Evolutionary conservation across 2,113 vertebrate species (phyloP).

Genomic region (Euleptes europaea): DNA sequence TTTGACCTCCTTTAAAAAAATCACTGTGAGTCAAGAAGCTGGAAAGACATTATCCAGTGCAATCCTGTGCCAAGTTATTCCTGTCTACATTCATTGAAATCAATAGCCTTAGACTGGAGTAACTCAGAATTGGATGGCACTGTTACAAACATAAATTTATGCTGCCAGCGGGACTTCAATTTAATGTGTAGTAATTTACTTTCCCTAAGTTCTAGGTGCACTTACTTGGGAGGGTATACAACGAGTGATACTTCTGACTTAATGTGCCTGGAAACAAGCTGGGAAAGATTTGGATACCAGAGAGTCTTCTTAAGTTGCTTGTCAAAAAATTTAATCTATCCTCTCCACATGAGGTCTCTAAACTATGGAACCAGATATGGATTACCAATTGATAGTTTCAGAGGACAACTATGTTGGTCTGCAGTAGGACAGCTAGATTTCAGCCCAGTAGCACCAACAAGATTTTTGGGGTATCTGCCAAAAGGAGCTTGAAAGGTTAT

Average conservation of each 20-base stretch:
- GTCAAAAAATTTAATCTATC: neutral
- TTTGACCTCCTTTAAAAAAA: conserved; percentile 1
- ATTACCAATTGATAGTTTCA: neutral
- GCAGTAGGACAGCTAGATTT: neutral
- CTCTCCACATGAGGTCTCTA: neutral
- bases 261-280: neutral
- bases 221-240: neutral
- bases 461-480: too few species aligned
- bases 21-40: neutral
- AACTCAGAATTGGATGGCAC: neutral
- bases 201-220: neutral
- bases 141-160: neutral
- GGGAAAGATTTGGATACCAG: neutral
- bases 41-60: too few species aligned
- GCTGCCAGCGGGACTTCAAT: neutral
- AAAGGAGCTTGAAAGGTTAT: too few species aligned
- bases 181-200: neutral
- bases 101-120: too few species aligned
- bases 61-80: too few species aligned
- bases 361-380: neutral
- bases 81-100: too few species aligned
- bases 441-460: too few species aligned
- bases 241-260: neutral
- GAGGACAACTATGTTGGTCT: too few species aligned
- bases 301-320: neutral